Evolutionary conservation across 2,888 invertebrate species (phyloP).

Genomic region (Isotomurus palustris): DNA sequence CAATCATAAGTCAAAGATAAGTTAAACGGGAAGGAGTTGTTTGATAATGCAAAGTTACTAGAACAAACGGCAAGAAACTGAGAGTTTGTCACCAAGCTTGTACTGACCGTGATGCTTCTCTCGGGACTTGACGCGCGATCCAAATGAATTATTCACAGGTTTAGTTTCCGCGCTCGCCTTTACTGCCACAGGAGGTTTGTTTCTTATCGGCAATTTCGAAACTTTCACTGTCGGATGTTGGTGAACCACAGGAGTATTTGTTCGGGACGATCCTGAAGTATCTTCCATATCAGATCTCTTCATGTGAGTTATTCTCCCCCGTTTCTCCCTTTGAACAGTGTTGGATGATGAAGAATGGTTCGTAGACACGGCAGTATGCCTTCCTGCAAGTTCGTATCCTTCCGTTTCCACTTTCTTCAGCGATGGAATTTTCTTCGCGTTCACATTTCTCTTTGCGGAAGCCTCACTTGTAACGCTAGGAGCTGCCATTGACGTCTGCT

Average conservation of each 20-base stretch:
- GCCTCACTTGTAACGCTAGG: too few relatives aligned
- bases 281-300: slow-evolving; percentile 12
- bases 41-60: slow-evolving; percentile 17
- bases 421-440: slow-evolving; percentile 32
- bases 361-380: background rate
- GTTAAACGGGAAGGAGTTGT: too few relatives aligned
- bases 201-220: slow-evolving; percentile 39
- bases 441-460: too few relatives aligned
- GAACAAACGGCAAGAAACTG: slow-evolving; percentile 38
- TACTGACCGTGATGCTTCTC: slow-evolving; percentile 35
- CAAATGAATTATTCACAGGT: background rate
- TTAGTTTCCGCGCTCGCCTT: slow-evolving; percentile 1
- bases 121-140: background rate
- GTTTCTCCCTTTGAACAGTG: slow-evolving; percentile 20
- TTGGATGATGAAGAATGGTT: background rate
- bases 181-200: slow-evolving; percentile 12
- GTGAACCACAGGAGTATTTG: slow-evolving; percentile 26
- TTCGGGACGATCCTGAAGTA: slow-evolving; percentile 10
- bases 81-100: slow-evolving; percentile 38
- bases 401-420: slow-evolving; percentile 3
- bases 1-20: too few relatives aligned
- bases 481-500: too few relatives aligned
- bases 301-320: slow-evolving; percentile 6
- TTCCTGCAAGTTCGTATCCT: slow-evolving; percentile 3
- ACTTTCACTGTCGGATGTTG: slow-evolving; percentile 43